A percentile compares a stretch with the other conserved stretches of the same genome.
Conservation (phyloP, 2,797 vertebrate genomes). For the Pipistrellus kuhlii region DNA sequence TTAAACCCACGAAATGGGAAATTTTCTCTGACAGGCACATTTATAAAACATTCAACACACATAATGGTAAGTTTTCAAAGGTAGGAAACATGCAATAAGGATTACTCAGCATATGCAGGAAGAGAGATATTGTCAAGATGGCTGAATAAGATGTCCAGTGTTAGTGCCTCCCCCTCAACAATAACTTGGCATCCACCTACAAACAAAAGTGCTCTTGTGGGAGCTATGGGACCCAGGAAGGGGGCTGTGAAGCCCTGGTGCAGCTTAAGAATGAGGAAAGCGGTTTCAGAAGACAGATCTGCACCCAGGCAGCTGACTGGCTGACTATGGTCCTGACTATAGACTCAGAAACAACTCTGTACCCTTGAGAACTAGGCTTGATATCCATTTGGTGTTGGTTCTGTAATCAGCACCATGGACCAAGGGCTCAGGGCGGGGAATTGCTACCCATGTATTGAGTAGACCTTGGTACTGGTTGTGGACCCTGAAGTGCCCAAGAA, state of each 20-base stretch:
- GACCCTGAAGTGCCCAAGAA: neutral
- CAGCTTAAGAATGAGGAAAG: neutral
- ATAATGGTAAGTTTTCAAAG: neutral
- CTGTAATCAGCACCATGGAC: neutral
- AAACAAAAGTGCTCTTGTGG: neutral
- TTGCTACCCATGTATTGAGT: neutral
- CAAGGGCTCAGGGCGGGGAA: neutral
- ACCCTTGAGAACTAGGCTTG: neutral
- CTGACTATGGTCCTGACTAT: neutral
- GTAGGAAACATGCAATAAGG: slow-evolving; percentile 32
- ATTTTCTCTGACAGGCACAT: neutral
- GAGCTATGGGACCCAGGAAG: neutral
- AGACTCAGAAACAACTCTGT: neutral
- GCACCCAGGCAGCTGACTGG: neutral
- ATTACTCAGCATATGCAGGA: neutral
- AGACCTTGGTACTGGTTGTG: neutral
- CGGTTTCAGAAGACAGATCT: neutral
- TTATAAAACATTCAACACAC: slow-evolving; percentile 6
- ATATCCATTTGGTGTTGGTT: neutral
- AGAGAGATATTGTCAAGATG: neutral
- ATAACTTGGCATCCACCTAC: neutral
- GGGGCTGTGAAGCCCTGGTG: neutral
- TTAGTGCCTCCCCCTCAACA: neutral
- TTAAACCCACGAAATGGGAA: neutral
- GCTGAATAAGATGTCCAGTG: neutral